Evolutionary conservation across 2,888 invertebrate genomes (phyloP).

Genomic region (Alloscopus bannaensis): DNA sequence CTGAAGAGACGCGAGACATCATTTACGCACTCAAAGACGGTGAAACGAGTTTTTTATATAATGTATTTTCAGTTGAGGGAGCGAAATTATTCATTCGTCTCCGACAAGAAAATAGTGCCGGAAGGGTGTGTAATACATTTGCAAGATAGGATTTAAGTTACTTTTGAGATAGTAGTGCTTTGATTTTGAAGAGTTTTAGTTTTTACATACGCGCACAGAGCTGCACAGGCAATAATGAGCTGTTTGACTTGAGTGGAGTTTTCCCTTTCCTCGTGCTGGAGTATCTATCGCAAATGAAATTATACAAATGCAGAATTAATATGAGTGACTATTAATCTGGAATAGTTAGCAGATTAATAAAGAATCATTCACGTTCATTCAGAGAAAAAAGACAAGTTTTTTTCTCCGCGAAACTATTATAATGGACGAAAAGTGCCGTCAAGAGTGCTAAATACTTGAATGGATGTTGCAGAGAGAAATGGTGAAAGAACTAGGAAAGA

Average conservation of each 20-base stretch:
- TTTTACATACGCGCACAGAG: neutral
- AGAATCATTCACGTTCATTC: slow-evolving; percentile 5
- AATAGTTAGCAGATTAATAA: slow-evolving; percentile 25
- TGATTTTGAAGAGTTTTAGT: neutral
- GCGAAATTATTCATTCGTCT: slow-evolving; percentile 36
- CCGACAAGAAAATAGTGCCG: slow-evolving; percentile 25
- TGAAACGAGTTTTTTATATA: slow-evolving; percentile 3
- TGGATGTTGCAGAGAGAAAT: too few species aligned
- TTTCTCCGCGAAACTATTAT: neutral
- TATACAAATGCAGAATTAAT: slow-evolving; percentile 35
- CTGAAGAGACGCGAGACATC: slow-evolving; percentile 5
- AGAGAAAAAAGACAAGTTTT: slow-evolving; percentile 10
- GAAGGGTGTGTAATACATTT: slow-evolving; percentile 38
- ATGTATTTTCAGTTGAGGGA: too few species aligned
- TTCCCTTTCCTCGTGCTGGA: neutral
- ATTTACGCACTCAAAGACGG: slow-evolving; percentile 11
- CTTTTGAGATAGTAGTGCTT: too few species aligned
- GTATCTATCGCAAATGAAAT: slow-evolving; percentile 15
- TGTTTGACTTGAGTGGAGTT: too few species aligned
- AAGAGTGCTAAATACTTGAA: slow-evolving; percentile 18
- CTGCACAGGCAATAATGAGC: neutral
- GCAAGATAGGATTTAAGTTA: slow-evolving; percentile 16
- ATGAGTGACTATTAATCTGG: slow-evolving; percentile 18
- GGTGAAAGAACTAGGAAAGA: too few species aligned
- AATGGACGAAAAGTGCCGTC: too few species aligned